A percentile compares a stretch with the other conserved stretches of the same genome.
Conservation (phyloP, 1,140 invertebrate species). For the Cotesia chilonis region DNA sequence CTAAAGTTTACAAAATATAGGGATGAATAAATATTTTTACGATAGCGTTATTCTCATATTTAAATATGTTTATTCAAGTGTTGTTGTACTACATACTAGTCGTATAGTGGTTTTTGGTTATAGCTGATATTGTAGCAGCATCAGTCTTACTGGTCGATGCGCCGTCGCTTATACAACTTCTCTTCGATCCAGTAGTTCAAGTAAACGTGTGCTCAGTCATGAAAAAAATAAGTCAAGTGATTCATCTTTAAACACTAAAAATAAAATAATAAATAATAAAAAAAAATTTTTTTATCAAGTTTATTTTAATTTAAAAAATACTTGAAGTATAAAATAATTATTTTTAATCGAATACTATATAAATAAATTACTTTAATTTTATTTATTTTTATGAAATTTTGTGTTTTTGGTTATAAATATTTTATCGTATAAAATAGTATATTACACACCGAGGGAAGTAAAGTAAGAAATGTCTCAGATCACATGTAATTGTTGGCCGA, state of each 20-base stretch:
- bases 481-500: no score
- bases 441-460: no score
- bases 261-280: not conserved
- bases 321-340: no score
- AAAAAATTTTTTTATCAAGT: no score
- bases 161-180: constrained; percentile 18
- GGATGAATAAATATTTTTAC: not conserved
- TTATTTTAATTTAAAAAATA: no score
- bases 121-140: not conserved
- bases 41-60: constrained; percentile 22
- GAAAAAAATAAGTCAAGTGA: constrained; percentile 23
- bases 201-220: constrained; percentile 22
- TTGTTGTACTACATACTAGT: constrained; percentile 5
- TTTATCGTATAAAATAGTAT: no score
- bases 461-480: no score
- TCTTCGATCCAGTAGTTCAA: constrained; percentile 29
- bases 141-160: constrained; percentile 24
- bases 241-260: not conserved
- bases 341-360: no score
- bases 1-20: not conserved
- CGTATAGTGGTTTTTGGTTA: not conserved
- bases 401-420: no score
- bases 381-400: no score
- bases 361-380: no score
- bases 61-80: constrained; percentile 22